These are phyloP conservation scores for Nothobranchius furzeri DNA, from an alignment of 2,113 vertebrate species.

Conservation along the genomic window DNA sequence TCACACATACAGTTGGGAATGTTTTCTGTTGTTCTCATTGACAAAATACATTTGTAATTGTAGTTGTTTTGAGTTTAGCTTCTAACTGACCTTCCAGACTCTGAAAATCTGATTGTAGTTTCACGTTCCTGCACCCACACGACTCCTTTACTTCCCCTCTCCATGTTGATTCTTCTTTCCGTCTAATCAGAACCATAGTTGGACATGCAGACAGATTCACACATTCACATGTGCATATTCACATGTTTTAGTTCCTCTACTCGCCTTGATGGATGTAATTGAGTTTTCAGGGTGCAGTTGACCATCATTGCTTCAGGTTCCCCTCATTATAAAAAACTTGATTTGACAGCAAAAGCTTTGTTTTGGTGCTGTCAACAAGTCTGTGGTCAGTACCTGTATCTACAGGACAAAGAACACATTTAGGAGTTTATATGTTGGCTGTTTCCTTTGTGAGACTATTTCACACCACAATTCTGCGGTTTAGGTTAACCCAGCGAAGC, in stretches of 20 bases:
- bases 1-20: too few species aligned
- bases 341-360: slow-evolving; percentile 64
- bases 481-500: not conserved
- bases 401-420: not conserved
- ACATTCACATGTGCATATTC: slow-evolving; percentile 19
- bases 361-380: slow-evolving; percentile 60
- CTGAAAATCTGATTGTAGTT: slow-evolving; percentile 24
- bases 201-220: not conserved
- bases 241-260: slow-evolving; percentile 33
- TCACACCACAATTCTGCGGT: not conserved
- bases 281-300: slow-evolving; percentile 59
- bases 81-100: slow-evolving; percentile 22
- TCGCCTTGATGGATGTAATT: slow-evolving; percentile 67
- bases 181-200: slow-evolving; percentile 25
- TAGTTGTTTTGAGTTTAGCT: slow-evolving; percentile 16
- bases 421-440: too few species aligned
- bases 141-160: slow-evolving; percentile 22
- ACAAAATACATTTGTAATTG: slow-evolving; percentile 23
- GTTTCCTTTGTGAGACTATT: not conserved
- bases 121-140: slow-evolving; percentile 22
- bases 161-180: slow-evolving; percentile 20
- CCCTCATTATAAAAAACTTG: slow-evolving; percentile 70
- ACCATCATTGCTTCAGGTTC: slow-evolving; percentile 54
- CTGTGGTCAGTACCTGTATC: slow-evolving; percentile 58
- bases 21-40: not conserved